Evolutionary conservation across 1,140 invertebrate species (phyloP).

Genomic region (Matsumurasca onukii): DNA sequence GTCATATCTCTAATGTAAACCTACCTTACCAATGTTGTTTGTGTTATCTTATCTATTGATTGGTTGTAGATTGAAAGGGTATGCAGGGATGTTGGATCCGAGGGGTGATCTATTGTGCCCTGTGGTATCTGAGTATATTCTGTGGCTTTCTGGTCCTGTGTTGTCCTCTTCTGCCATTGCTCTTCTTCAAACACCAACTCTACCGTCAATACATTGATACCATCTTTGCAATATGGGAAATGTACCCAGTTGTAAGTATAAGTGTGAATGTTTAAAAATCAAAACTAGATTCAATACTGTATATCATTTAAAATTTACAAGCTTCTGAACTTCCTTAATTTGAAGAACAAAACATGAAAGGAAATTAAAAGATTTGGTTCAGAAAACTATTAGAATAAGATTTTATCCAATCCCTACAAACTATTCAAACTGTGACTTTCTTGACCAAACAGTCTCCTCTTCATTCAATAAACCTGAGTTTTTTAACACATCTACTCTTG

Average conservation of each 20-base stretch:
- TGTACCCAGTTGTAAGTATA: constrained; percentile 71
- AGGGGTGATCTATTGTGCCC: constrained; percentile 53
- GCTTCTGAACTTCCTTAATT: neutral
- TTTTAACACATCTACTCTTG: too few relatives aligned
- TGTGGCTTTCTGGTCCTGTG: constrained; percentile 63
- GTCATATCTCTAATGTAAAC: too few relatives aligned
- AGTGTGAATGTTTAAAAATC: neutral
- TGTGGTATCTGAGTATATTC: constrained; percentile 62
- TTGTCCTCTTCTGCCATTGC: constrained; percentile 65
- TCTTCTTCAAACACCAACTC: constrained; percentile 62
- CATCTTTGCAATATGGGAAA: constrained; percentile 73
- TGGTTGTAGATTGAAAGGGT: neutral
- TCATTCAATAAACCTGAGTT: too few relatives aligned
- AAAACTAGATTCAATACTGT: too few relatives aligned
- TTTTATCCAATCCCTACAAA: too few relatives aligned
- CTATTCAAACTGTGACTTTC: too few relatives aligned
- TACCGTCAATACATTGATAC: constrained; percentile 67
- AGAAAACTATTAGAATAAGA: too few relatives aligned
- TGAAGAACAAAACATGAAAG: neutral
- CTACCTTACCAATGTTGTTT: too few relatives aligned
- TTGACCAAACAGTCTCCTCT: too few relatives aligned
- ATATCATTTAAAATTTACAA: constrained; percentile 2
- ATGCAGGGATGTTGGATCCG: constrained; percentile 40
- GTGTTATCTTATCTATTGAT: too few relatives aligned
- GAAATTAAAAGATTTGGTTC: neutral